Conservation (phyloP, 2,797 vertebrate genomes). For the Dermochelys coriacea region DNA sequence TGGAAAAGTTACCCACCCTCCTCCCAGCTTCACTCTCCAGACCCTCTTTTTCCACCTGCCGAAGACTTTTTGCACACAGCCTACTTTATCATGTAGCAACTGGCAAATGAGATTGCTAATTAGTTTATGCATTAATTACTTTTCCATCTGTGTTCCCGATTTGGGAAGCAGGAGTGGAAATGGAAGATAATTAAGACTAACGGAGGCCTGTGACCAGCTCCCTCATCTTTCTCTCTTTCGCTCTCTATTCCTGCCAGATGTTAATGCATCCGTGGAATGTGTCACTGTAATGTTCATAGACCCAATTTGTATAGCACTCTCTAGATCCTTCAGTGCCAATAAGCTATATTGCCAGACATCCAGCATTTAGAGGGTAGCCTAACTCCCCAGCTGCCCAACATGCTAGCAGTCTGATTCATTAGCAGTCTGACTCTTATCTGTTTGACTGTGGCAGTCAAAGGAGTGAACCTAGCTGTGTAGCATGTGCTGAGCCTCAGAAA, state of each 20-base stretch:
- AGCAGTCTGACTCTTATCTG: not conserved
- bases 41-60: slow-evolving; percentile 37
- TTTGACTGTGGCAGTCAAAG: not conserved
- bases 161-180: slow-evolving; percentile 31
- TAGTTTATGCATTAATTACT: slow-evolving; percentile 70
- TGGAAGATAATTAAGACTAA: slow-evolving; percentile 57
- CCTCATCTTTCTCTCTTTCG: not conserved
- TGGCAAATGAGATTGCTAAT: slow-evolving; percentile 73
- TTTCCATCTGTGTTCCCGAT: slow-evolving; percentile 74
- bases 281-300: not conserved
- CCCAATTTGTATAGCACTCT: not conserved
- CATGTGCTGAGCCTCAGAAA: not conserved
- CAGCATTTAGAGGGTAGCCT: not conserved
- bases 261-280: not conserved
- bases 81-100: slow-evolving; percentile 63
- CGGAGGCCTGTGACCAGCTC: not conserved
- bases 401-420: not conserved
- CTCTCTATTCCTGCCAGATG: not conserved
- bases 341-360: not conserved
- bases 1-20: not conserved
- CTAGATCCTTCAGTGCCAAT: not conserved
- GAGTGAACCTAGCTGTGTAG: not conserved
- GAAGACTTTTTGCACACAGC: slow-evolving; percentile 33
- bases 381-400: not conserved
- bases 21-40: not conserved